Conservation (phyloP, 2,888 invertebrate species). For the Dysmachus trigonus region DNA sequence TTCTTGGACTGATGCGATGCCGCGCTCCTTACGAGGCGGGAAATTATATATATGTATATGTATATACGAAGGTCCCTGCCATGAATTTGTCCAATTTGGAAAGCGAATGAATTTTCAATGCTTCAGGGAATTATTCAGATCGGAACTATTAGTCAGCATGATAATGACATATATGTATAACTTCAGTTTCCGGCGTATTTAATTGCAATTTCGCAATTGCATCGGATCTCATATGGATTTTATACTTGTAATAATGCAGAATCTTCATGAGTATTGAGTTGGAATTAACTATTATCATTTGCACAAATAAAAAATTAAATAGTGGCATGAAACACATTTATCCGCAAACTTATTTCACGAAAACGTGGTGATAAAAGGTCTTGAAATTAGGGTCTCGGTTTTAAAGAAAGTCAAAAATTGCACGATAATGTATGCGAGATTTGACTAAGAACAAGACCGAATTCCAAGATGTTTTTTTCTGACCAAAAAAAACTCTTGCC, state of each 20-base stretch:
- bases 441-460: too few species aligned
- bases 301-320: not conserved
- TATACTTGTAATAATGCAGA: not conserved
- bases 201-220: not conserved
- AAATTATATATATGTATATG: not conserved
- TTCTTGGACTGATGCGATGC: not conserved
- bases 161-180: not conserved
- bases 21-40: not conserved
- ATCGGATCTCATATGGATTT: not conserved
- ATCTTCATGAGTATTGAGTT: not conserved
- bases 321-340: not conserved
- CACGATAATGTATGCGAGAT: too few species aligned
- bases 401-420: too few species aligned
- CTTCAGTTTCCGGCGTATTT: not conserved
- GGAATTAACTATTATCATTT: not conserved
- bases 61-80: not conserved
- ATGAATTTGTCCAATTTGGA: not conserved
- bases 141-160: not conserved
- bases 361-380: too few species aligned
- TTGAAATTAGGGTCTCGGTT: too few species aligned
- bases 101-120: conserved; percentile 5
- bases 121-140: not conserved
- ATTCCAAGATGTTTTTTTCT: too few species aligned
- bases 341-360: not conserved
- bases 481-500: too few species aligned